Percentiles rank a stretch among this genome's conserved stretches.
These are phyloP conservation scores for Sialia sialis DNA, from an alignment of 2,113 vertebrate genomes.

Conservation along the genomic window DNA sequence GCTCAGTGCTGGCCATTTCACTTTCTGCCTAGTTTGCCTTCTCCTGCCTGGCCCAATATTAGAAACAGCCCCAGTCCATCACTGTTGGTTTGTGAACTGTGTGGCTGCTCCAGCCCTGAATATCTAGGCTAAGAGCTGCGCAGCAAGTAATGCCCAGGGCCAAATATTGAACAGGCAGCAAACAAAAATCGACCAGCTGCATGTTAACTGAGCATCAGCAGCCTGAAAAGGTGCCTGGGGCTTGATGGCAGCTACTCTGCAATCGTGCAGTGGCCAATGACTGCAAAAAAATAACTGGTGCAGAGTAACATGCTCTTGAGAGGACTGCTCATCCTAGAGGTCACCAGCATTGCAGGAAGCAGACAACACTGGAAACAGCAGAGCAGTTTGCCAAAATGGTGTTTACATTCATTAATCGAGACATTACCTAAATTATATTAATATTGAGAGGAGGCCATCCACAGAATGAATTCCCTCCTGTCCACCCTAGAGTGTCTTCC, in stretches of 20 bases:
- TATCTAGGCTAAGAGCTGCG: background rate
- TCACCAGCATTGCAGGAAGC: background rate
- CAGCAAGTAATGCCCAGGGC: fast-evolving
- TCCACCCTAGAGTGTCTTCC: background rate
- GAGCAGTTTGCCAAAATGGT: background rate
- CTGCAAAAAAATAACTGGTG: background rate
- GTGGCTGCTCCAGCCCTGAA: background rate
- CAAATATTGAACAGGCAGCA: background rate
- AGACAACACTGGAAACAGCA: background rate
- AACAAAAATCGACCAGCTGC: background rate
- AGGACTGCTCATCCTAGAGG: background rate
- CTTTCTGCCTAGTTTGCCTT: background rate
- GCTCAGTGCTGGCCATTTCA: fast-evolving
- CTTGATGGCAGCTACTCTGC: background rate
- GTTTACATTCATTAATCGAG: background rate
- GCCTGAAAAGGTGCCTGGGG: background rate
- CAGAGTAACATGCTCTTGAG: background rate
- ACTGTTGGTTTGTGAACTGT: background rate
- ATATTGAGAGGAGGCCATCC: background rate
- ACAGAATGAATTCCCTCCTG: background rate
- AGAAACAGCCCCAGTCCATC: background rate
- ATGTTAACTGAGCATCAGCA: background rate
- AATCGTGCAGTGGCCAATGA: background rate
- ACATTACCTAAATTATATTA: background rate
- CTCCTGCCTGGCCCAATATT: background rate